Percentiles rank a stretch among this genome's conserved stretches.
Evolutionary conservation across 2,888 invertebrate genomes (phyloP).

Genomic region (Eumacrocentrus americanus): DNA sequence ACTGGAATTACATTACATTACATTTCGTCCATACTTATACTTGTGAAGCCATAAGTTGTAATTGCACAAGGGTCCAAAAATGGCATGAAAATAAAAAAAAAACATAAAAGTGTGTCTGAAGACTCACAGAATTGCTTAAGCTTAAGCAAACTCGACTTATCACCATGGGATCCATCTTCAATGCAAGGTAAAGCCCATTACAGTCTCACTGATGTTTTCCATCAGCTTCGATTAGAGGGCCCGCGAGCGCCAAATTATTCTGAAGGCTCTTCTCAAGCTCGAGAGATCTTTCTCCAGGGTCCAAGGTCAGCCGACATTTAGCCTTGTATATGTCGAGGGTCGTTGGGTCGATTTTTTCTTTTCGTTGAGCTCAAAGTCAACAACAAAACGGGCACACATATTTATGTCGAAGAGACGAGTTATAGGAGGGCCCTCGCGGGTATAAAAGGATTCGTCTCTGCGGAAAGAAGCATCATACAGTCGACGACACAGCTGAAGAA

Average conservation of each 20-base stretch:
- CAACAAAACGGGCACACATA: constrained; percentile 21
- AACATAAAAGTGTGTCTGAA: too few species aligned
- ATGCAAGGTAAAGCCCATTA: too few species aligned
- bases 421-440: background rate
- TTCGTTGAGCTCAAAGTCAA: constrained; percentile 18
- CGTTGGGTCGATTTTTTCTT: constrained; percentile 18
- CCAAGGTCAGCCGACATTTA: constrained; percentile 19
- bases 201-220: too few species aligned
- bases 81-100: too few species aligned
- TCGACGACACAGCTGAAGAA: constrained; percentile 7
- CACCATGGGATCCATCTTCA: too few species aligned
- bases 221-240: background rate
- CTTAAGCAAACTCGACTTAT: too few species aligned
- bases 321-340: constrained; percentile 24
- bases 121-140: too few species aligned
- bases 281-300: constrained; percentile 20
- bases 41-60: too few species aligned
- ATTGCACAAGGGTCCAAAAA: too few species aligned
- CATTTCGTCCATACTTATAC: too few species aligned
- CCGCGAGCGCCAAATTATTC: constrained; percentile 7
- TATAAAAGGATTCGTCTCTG: constrained; percentile 20
- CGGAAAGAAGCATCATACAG: constrained; percentile 20
- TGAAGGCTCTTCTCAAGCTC: background rate
- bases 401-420: constrained; percentile 19
- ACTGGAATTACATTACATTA: background rate